phyloP scores from a whole-genome alignment of 2,113 vertebrate species.

The Heterotilapia buettikoferi region DNA sequence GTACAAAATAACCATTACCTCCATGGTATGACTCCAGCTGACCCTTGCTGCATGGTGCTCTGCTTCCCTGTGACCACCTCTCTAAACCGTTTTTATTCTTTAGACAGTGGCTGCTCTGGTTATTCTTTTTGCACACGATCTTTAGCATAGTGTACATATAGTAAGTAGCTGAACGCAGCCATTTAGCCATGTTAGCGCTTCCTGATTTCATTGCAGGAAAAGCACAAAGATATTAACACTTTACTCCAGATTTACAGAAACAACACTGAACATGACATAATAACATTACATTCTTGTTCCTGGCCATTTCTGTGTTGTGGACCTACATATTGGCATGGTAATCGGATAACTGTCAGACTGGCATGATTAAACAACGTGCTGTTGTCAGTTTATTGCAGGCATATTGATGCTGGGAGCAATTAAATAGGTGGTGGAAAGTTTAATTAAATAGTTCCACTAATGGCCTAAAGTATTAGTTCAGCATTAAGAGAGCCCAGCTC shows the following conservation, averaged over 20 bases:
- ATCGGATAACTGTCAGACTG: background rate
- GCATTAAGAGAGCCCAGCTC: background rate
- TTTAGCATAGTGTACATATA: background rate
- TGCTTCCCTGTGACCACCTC: background rate
- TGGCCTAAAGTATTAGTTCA: background rate
- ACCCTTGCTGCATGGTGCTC: background rate
- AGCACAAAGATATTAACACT: background rate
- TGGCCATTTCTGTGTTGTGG: background rate
- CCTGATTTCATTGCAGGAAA: background rate
- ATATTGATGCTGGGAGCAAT: background rate
- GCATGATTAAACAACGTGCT: background rate
- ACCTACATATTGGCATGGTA: background rate
- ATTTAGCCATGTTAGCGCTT: background rate
- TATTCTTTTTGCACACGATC: background rate
- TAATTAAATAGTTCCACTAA: slow-evolving; percentile 6
- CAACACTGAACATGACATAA: background rate
- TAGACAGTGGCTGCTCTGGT: background rate
- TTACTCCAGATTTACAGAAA: background rate
- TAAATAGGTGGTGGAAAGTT: background rate
- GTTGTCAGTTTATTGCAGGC: background rate
- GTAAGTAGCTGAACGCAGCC: background rate
- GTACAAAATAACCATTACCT: background rate
- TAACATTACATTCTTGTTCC: background rate
- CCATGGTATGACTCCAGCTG: background rate
- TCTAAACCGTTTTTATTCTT: background rate